These are phyloP conservation scores for Cladorhizidae sp. DNA, from an alignment of 37 sponge, comb jelly and placozoan genomes.

Conservation along the genomic window DNA sequence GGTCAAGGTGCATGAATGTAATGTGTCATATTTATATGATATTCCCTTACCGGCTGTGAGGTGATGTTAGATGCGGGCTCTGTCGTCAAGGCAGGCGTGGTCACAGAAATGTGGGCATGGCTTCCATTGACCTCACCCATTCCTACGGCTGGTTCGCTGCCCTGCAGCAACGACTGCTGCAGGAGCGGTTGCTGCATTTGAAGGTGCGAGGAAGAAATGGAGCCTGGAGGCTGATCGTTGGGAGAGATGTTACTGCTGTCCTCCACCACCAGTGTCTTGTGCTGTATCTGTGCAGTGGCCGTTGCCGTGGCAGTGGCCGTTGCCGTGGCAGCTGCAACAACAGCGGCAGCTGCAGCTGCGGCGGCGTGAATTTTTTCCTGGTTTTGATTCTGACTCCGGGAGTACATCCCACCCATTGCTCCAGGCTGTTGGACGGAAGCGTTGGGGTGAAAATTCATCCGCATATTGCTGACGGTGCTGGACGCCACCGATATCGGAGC, in stretches of 20 bases:
- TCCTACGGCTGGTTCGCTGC: background rate
- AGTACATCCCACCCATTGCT: background rate
- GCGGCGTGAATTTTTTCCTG: slow-evolving; percentile 20
- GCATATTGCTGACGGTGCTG: too few relatives aligned
- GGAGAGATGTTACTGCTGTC: background rate
- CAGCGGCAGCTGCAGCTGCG: too few relatives aligned
- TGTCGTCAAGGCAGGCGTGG: background rate
- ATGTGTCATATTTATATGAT: too few relatives aligned
- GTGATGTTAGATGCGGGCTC: background rate
- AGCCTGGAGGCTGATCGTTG: background rate
- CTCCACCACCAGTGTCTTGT: slow-evolving; percentile 5
- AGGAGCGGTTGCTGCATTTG: background rate
- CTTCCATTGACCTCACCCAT: background rate
- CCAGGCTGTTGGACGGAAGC: background rate
- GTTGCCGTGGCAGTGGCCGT: slow-evolving; percentile 85
- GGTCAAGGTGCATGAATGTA: too few relatives aligned
- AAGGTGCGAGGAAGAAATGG: background rate
- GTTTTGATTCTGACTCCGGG: too few relatives aligned
- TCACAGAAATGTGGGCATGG: background rate
- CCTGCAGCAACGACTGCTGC: background rate
- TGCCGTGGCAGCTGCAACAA: slow-evolving; percentile 81
- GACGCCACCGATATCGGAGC: too few relatives aligned
- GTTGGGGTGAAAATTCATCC: background rate
- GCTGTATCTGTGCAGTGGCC: slow-evolving; percentile 78
- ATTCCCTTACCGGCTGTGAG: too few relatives aligned